Conservation (phyloP, 1,140 invertebrate species). For the Meteorus sp. region DNA sequence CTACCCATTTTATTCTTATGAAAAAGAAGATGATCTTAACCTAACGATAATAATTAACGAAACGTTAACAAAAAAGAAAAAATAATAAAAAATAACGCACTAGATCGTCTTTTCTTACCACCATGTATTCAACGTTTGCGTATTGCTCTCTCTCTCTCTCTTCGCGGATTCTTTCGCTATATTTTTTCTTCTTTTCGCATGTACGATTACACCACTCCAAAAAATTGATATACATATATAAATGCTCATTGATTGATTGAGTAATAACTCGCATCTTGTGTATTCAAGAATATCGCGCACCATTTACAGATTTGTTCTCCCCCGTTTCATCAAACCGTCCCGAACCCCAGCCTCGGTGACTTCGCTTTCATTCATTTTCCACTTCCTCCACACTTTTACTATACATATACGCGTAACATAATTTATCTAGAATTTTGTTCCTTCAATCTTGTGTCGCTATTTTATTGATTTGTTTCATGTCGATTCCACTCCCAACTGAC, state of each 20-base stretch:
- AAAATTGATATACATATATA: conserved; percentile 24
- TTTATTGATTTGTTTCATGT: conserved; percentile 1
- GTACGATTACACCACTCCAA: conserved; percentile 2
- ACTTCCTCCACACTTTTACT: conserved; percentile 31
- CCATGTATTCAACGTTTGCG: conserved; percentile 19
- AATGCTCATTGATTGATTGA: conserved; percentile 22
- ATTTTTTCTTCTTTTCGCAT: conserved; percentile 22
- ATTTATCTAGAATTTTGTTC: conserved; percentile 22
- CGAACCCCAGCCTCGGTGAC: conserved; percentile 49
- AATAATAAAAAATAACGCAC: too few species aligned
- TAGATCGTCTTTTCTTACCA: conserved; percentile 30
- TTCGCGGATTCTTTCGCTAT: conserved; percentile 1
- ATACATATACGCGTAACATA: conserved; percentile 31
- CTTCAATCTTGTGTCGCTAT: not conserved
- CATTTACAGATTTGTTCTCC: conserved; percentile 23
- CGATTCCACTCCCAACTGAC: too few species aligned
- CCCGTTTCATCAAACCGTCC: conserved; percentile 33
- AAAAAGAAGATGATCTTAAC: conserved; percentile 33
- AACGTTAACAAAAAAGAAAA: conserved; percentile 41
- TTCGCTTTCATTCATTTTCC: conserved; percentile 31
- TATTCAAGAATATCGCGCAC: not conserved
- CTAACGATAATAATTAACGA: conserved; percentile 47
- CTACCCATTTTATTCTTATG: too few species aligned
- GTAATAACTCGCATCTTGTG: too few species aligned
- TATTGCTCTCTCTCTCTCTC: conserved; percentile 14